These are phyloP conservation scores for Aleiodes testaceus DNA, from an alignment of 2,888 invertebrate species.

Conservation along the genomic window DNA sequence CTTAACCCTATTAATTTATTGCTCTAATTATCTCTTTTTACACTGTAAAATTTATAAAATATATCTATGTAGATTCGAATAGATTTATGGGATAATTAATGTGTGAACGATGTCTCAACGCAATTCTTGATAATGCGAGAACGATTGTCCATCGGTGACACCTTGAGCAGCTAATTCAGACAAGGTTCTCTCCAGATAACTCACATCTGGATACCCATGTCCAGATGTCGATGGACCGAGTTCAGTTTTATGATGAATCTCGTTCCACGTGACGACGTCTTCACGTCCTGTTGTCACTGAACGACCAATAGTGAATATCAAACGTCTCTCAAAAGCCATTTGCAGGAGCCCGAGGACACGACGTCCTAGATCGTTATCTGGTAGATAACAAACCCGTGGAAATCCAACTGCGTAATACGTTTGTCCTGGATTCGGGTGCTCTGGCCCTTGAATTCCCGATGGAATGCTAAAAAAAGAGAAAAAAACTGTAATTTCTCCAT, in stretches of 20 bases:
- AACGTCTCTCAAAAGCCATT: conserved; percentile 87
- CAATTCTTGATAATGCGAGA: conserved; percentile 66
- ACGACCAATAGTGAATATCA: conserved; percentile 89
- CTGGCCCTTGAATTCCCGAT: conserved; percentile 86
- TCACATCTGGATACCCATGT: conserved; percentile 84
- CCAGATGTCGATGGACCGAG: conserved; percentile 76
- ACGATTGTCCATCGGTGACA: conserved; percentile 71
- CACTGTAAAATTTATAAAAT: too few species aligned
- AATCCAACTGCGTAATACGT: conserved; percentile 93
- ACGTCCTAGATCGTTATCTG: conserved; percentile 87
- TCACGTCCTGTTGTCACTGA: conserved; percentile 93
- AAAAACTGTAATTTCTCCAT: too few species aligned
- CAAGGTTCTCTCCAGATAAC: conserved; percentile 81
- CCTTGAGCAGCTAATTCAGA: conserved; percentile 77
- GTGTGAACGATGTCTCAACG: conserved; percentile 53
- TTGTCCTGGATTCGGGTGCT: conserved; percentile 87
- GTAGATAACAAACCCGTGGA: conserved; percentile 87
- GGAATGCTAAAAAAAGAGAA: conserved; percentile 81
- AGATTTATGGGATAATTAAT: too few species aligned
- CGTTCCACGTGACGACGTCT: conserved; percentile 94
- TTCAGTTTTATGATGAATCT: conserved; percentile 90
- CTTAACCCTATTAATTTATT: too few species aligned
- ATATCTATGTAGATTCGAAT: too few species aligned
- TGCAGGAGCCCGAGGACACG: conserved; percentile 84
- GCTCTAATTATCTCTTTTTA: too few species aligned